Evolutionary conservation across 2,113 vertebrate genomes (phyloP), one percentile per base, ranked within the genome.

Genomic region (Ammodytes dubius): DNA sequence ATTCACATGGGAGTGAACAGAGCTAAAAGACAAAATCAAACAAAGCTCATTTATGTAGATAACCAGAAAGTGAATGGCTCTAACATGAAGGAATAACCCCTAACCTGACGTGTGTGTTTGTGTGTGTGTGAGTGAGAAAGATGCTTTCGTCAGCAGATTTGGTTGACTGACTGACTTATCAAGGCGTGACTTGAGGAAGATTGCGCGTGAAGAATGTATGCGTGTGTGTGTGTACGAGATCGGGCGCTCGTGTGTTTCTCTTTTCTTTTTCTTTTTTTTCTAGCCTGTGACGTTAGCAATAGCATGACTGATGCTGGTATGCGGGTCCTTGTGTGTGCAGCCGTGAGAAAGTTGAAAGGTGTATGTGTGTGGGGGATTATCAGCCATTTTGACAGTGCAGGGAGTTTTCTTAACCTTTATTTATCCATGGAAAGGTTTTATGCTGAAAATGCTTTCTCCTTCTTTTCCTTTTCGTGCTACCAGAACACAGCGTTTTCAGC

Each of bases 301-400:
- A 77, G 87, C 89, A 88, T 88, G 89, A 92, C 85, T 87, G 87
- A 92, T 91, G 87, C 71, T 82, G 93, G 93, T 87, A 93, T 93
- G 92, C 70, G 40, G 91, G 90, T 75, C 11, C 77, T 64, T 85
- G 63, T 79, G 60, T 70, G 81, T 78, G 79, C 46, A 84, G 72
- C 64, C 75, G 79, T 89, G 90, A 93, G 92, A 94, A 94, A 88
- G 59, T 89, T 79, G 0, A 11, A 81, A 83, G 39, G 58, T 58
- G 78, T 82, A 79, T 86, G 74, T 85, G 69, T 83, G 45, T n/a
- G 6, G 37, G 61, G 82, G 60, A 79, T 81, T 63, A 81, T 50
- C 37, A 71, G 46, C n/a, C 74, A 71, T 78, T 86, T 74, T 82
- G 69, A 84, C 70, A 68, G 49, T 19, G 64, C 42, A 43, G 53